Conservation (phyloP, 2,113 vertebrate species). For the Lanius collurio region DNA sequence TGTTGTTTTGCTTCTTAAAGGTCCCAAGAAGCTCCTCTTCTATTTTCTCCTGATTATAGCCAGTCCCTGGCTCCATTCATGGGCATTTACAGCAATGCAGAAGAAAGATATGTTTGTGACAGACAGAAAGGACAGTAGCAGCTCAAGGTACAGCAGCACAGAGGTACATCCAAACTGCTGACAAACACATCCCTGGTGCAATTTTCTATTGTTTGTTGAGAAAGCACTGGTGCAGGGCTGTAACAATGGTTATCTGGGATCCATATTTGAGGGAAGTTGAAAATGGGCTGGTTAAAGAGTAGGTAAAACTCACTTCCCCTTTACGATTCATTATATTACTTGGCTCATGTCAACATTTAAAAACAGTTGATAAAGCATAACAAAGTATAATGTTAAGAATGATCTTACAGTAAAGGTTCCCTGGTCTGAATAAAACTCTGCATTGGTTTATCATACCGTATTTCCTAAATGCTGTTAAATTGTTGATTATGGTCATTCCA, state of each 20-base stretch:
- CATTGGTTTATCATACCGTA: background rate
- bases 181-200: background rate
- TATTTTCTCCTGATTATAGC: background rate
- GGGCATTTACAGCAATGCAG: background rate
- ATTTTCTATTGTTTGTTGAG: background rate
- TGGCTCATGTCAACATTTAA: background rate
- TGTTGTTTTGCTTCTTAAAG: background rate
- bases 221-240: background rate
- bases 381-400: background rate
- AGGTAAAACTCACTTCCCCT: background rate
- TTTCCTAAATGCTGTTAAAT: background rate
- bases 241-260: background rate
- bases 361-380: background rate
- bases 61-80: background rate
- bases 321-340: background rate
- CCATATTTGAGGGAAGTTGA: background rate
- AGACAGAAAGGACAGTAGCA: background rate
- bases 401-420: background rate
- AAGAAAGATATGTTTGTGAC: background rate
- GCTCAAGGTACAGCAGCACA: background rate
- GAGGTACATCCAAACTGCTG: background rate
- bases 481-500: background rate
- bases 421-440: background rate
- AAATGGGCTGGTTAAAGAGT: background rate
- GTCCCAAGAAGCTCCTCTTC: background rate